Evolutionary conservation across 2,113 vertebrate species (phyloP), one percentile per base, ranked within the genome.

Genomic region (Sclerurus mexicanus): DNA sequence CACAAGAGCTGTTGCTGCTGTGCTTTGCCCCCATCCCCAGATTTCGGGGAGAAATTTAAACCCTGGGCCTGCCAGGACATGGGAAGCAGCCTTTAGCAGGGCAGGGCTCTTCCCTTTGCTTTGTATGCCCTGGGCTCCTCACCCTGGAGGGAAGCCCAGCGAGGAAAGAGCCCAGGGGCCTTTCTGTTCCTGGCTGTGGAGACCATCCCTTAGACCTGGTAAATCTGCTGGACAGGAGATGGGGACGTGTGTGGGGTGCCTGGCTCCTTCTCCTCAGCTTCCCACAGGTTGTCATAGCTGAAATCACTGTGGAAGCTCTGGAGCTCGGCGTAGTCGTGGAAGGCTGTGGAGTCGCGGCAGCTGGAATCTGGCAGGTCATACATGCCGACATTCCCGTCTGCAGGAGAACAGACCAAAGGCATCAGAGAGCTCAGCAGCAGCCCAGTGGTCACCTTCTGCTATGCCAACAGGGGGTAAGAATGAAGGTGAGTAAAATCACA

Each of bases 291-390:
- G 76, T 97, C 93, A 0, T 95, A 97, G 80, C 96, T 96, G 25
- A 91, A 56, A 86, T 98, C 97, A 0, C 96, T 97, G 28, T 96
- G 97, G 81, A 96, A 95, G 71, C 97, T 97, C 56, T 97, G 96
- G 15, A 98, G 96, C 79, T 97, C 97, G 0, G 97, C 96, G 0
- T 98, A 98, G 80, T 97, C 97, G 0, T 97, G 98, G n/a, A 35
- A 96, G 21, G 84, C 49, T 0, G 21, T 0, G 0, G 95, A 88
- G 66, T 94, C 90, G 0, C 8, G 55, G 3, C 53, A 75, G 35
- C 37, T 0, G 19, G 17, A 33, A 0, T 75, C 90, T 0, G 94
- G 81, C 33, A 86, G 72, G 47, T 52, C 50, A 0, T 33, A 91
- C 1, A 33, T 0, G 30, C 31, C 17, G 0, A 22, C 4, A 2